Conservation (phyloP, 2,888 invertebrate species). For the Rosalia funebris region DNA sequence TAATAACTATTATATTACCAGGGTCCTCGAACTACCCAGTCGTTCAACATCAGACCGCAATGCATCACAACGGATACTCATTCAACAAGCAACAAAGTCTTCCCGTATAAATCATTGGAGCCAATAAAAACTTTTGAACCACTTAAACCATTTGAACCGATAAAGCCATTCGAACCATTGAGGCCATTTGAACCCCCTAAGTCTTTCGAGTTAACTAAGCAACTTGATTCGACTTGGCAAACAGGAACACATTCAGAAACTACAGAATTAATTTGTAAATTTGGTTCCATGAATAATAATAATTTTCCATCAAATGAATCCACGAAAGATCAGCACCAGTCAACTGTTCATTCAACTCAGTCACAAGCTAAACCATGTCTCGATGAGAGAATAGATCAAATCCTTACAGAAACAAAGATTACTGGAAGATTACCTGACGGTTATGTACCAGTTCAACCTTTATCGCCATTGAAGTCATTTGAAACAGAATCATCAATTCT, state of each 20-base stretch:
- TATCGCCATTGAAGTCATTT: conserved; percentile 35
- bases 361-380: neutral
- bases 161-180: conserved; percentile 58
- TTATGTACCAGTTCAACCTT: conserved; percentile 43
- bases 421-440: conserved; percentile 34
- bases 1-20: too few species aligned
- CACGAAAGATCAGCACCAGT: too few species aligned
- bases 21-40: too few species aligned
- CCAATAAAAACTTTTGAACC: conserved; percentile 53
- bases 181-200: conserved; percentile 58
- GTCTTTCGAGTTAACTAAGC: conserved; percentile 58
- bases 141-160: conserved; percentile 54
- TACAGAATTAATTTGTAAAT: neutral
- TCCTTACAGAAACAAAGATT: neutral
- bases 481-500: conserved; percentile 6
- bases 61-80: conserved; percentile 2
- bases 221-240: conserved; percentile 43
- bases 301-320: too few species aligned
- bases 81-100: conserved; percentile 28
- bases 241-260: neutral
- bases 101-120: conserved; percentile 48
- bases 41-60: too few species aligned
- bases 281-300: neutral
- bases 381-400: too few species aligned
- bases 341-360: too few species aligned